phyloP scores from a whole-genome alignment of 1,140 invertebrate species.

The Phortica variegata region DNA sequence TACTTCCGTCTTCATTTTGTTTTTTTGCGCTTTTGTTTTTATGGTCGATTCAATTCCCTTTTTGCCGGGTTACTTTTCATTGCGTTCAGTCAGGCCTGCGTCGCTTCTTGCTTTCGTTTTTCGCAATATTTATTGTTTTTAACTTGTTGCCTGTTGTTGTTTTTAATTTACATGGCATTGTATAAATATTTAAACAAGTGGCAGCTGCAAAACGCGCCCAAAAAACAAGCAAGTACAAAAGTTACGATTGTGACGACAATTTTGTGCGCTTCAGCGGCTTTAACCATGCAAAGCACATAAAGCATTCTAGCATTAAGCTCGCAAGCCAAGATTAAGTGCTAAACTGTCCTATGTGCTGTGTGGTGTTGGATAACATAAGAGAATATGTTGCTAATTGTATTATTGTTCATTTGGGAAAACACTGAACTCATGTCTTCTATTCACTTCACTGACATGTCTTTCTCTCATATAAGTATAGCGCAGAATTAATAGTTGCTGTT shows the following conservation, averaged over 20 bases:
- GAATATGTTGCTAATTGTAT: no score
- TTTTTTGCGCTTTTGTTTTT: slow-evolving; percentile 13
- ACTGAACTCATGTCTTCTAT: no score
- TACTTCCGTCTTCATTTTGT: slow-evolving; percentile 8
- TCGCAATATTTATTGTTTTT: slow-evolving; percentile 31
- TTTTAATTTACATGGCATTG: slow-evolving; percentile 54
- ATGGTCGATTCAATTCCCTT: neutral
- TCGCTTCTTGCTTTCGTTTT: slow-evolving; percentile 5
- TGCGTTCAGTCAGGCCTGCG: neutral
- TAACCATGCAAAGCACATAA: slow-evolving; percentile 12
- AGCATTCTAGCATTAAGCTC: slow-evolving; percentile 38
- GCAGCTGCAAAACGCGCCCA: slow-evolving; percentile 17
- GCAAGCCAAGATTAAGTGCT: neutral
- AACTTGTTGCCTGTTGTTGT: slow-evolving; percentile 46
- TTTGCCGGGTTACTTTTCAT: neutral
- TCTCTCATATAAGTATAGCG: no score
- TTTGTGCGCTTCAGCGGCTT: neutral
- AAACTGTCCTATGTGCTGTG: slow-evolving; percentile 30
- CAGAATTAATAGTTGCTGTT: no score
- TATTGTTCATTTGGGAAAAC: no score
- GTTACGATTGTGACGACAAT: slow-evolving; percentile 11
- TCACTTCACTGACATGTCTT: no score
- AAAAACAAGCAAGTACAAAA: neutral
- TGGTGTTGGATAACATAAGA: no score
- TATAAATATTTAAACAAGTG: slow-evolving; percentile 49